A percentile compares a stretch with the other conserved stretches of the same genome.
Conservation (phyloP, 2,888 invertebrate genomes). For the Crematogaster levior region DNA sequence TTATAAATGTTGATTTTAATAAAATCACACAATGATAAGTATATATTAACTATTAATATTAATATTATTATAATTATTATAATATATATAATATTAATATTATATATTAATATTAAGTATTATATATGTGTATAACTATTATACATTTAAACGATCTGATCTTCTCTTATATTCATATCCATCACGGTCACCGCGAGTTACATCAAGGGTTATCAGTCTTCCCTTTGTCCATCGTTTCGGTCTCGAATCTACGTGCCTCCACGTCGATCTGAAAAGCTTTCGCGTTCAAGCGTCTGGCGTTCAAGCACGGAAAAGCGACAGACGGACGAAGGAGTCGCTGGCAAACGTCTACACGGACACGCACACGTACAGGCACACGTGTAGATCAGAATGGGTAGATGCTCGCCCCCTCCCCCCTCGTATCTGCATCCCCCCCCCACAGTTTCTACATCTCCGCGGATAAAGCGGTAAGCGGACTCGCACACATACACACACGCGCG, state of each 20-base stretch:
- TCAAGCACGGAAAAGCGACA: conserved; percentile 70
- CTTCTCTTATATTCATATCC: conserved; percentile 1
- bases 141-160: conserved; percentile 4
- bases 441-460: conserved; percentile 72
- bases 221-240: conserved; percentile 54
- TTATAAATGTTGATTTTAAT: not conserved
- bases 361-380: conserved; percentile 40
- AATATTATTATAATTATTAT: conserved; percentile 35
- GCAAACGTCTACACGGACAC: conserved; percentile 60
- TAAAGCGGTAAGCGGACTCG: conserved; percentile 65
- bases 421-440: conserved; percentile 61
- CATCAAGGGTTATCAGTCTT: conserved; percentile 68
- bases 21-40: not conserved
- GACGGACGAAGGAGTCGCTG: conserved; percentile 65
- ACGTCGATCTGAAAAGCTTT: conserved; percentile 73
- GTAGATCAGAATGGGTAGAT: conserved; percentile 68
- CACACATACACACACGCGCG: conserved; percentile 16
- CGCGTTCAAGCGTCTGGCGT: conserved; percentile 59
- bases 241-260: conserved; percentile 56
- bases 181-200: conserved; percentile 54
- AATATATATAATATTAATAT: no score
- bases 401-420: conserved; percentile 45
- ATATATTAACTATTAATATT: conserved; percentile 27
- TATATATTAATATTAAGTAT: no score
- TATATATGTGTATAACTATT: conserved; percentile 33